Base-by-base conservation (phyloP, 2,888 invertebrate genomes). In the Nezara viridula region DNA sequence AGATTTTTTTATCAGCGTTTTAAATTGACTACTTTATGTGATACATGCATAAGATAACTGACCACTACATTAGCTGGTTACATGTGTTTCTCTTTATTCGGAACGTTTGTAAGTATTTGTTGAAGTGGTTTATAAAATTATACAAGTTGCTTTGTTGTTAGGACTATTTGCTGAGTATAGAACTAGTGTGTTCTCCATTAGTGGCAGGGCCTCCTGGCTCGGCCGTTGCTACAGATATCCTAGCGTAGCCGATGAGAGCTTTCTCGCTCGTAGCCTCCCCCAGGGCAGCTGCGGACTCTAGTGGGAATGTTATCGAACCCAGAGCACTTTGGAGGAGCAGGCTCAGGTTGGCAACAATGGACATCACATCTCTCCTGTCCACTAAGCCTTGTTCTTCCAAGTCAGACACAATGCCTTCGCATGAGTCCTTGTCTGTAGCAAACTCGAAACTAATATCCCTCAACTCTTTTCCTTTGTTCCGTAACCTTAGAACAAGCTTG, bases 371-470 rank as follows among this genome's bases (percentile, higher is more conserved):
- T 92, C 96, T 95, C 89, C 95, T 96, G 93, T 99, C 98, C 27
- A 99, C 98, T 19, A 99, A 94, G 3, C 98, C 98, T 14, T 99
- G 99, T 88, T 98, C 97, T 16, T 99, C 98, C 91, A 99, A 94
- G 93, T 99, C 99, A 19, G 96, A 94, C 2, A 99, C 98, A 89
- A 99, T 98, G 60, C 98, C 98, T 93, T 98, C 98, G 0, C 98
- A 95, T 0, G 96, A 96, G 92, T 98, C 97, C 93, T 97, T 96
- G 40, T 98, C 98, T 49, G 96, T 95, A 37, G 97, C 96, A 93
- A 97, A 99, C 93, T 99, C 99, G 93, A 99, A 99, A 91, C 98
- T 96, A 92, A 99, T 99, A 93, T 99, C 99, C 93, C 99, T 99
- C 91, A 99, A 93, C 93, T 99, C 99, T 89, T 96, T 95, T 91